Percentiles rank a stretch among this genome's conserved stretches.
Conservation (phyloP, 1,140 invertebrate genomes). For the Thalassaphorura encarpata region DNA sequence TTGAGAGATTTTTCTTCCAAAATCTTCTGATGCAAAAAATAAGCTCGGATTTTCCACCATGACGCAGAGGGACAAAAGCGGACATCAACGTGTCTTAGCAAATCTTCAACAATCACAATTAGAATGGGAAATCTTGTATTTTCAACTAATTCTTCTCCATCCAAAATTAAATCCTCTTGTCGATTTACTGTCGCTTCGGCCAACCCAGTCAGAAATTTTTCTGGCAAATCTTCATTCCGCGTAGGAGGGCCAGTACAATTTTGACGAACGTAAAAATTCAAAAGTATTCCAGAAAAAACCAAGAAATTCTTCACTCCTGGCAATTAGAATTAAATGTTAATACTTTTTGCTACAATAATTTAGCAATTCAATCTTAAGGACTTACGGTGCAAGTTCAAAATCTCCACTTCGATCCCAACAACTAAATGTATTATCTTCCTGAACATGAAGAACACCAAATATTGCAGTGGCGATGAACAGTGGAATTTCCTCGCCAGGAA, state of each 20-base stretch:
- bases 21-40: slow-evolving; percentile 1
- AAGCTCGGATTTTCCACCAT: slow-evolving; percentile 1
- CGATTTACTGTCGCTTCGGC: background rate
- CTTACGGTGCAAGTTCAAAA: no score
- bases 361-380: no score
- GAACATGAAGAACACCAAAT: no score
- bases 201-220: background rate
- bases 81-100: background rate
- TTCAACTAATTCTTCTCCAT: background rate
- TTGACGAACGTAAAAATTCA: background rate
- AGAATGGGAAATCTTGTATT: background rate
- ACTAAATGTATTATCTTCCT: no score
- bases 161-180: background rate
- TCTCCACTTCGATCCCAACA: no score
- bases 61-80: background rate
- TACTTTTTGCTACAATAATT: no score
- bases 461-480: no score
- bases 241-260: background rate
- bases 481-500: no score
- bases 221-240: background rate
- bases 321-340: no score
- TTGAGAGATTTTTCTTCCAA: background rate
- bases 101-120: background rate
- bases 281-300: background rate
- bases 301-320: background rate